These are phyloP conservation scores for Drosophila rufa DNA, from an alignment of 1,140 invertebrate genomes.

Conservation along the genomic window DNA sequence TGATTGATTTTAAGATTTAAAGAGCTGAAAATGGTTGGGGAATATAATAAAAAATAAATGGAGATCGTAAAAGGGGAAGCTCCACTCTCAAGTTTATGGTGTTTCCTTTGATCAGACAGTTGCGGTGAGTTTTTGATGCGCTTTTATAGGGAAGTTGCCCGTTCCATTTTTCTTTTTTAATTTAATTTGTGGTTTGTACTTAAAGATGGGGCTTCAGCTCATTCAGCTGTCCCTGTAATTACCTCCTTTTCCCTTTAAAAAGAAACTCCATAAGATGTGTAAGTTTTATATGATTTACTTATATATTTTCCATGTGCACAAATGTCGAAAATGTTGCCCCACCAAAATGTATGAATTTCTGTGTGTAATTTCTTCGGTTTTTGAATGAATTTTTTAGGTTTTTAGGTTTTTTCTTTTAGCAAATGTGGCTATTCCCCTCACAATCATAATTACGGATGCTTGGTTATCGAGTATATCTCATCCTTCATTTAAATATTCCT, in stretches of 20 bases:
- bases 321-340: conserved; percentile 67
- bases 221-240: conserved; percentile 15
- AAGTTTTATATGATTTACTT: conserved; percentile 76
- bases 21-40: conserved; percentile 13
- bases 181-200: conserved; percentile 34
- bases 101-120: conserved; percentile 27
- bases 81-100: neutral
- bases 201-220: conserved; percentile 2
- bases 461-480: conserved; percentile 49
- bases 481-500: conserved; percentile 63
- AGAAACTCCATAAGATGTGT: conserved; percentile 17
- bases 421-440: conserved; percentile 62
- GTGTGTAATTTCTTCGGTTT: conserved; percentile 3
- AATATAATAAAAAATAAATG: neutral
- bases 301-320: conserved; percentile 78
- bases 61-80: neutral
- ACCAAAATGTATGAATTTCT: conserved; percentile 34
- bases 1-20: conserved; percentile 61
- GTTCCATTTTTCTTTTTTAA: conserved; percentile 28
- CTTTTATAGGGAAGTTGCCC: conserved; percentile 46
- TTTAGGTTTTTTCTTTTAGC: conserved; percentile 22
- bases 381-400: conserved; percentile 13
- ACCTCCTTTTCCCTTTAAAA: neutral
- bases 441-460: conserved; percentile 67
- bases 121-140: conserved; percentile 70